Conservation (phyloP, 2,113 vertebrate species). For the Acrocephalus arundinaceus region DNA sequence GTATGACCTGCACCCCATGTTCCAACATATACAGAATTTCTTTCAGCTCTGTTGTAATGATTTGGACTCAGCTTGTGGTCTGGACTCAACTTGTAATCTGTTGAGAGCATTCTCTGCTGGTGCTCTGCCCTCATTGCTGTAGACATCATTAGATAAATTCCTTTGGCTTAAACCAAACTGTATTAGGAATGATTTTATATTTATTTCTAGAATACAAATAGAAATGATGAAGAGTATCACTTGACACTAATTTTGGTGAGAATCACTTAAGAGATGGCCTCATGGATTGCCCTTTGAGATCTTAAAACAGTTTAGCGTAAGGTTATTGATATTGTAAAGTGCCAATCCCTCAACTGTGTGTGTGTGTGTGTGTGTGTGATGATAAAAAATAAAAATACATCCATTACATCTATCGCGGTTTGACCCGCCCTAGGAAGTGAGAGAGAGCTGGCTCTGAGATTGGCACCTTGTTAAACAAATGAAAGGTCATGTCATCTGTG, state of each 20-base stretch:
- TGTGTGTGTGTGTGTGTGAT: not conserved
- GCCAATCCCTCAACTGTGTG: not conserved
- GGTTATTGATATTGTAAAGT: not conserved
- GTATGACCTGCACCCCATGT: not conserved
- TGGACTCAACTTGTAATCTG: not conserved
- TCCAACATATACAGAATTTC: not conserved
- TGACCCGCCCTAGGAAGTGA: no score
- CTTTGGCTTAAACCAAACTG: not conserved
- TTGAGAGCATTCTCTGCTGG: not conserved
- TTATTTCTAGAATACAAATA: not conserved
- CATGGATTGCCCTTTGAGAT: not conserved
- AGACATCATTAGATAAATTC: not conserved
- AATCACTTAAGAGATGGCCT: not conserved
- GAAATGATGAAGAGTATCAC: not conserved
- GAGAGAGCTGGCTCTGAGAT: no score
- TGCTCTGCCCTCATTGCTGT: not conserved
- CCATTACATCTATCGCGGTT: not conserved
- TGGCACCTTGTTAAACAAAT: no score
- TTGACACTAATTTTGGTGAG: not conserved
- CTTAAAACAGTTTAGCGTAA: not conserved
- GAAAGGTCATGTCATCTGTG: no score
- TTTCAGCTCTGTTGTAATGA: not conserved
- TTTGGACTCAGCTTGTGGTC: not conserved
- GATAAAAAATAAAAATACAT: not conserved
- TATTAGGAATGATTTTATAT: slow-evolving; percentile 14